Percentiles rank a stretch among this genome's conserved stretches.
Conservation (phyloP, 2,888 invertebrate species). For the Epistrophella euchroma region DNA sequence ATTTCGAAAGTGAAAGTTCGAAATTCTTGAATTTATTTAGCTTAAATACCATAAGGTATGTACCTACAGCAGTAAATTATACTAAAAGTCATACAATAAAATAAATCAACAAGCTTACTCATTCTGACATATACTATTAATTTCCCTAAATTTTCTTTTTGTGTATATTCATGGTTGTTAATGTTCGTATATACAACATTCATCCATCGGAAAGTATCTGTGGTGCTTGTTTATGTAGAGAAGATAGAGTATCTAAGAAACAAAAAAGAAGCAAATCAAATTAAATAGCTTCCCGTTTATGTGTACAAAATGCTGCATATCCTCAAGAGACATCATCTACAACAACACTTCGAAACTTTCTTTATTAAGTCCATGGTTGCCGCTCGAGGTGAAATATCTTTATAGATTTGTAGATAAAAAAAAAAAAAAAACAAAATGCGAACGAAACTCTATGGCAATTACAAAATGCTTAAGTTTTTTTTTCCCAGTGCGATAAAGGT, state of each 20-base stretch:
- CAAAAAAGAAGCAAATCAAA: constrained; percentile 53
- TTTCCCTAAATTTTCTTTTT: constrained; percentile 48
- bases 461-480: too few relatives aligned
- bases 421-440: background rate
- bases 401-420: background rate
- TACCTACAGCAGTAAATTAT: constrained; percentile 34
- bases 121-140: constrained; percentile 46
- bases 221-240: constrained; percentile 14
- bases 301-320: constrained; percentile 44
- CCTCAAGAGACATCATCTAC: constrained; percentile 33
- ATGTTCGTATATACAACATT: constrained; percentile 16
- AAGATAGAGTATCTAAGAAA: constrained; percentile 27
- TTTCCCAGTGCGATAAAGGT: too few relatives aligned
- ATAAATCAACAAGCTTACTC: constrained; percentile 53
- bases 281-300: constrained; percentile 75
- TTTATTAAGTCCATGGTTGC: background rate
- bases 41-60: background rate
- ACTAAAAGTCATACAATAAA: constrained; percentile 34
- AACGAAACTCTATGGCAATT: too few relatives aligned
- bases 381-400: background rate
- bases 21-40: constrained; percentile 3
- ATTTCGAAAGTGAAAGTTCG: constrained; percentile 28
- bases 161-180: constrained; percentile 14
- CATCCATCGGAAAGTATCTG: constrained; percentile 1
- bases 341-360: constrained; percentile 51